Evolutionary conservation across 2,888 invertebrate genomes (phyloP).

Genomic region (Ophraella communa): DNA sequence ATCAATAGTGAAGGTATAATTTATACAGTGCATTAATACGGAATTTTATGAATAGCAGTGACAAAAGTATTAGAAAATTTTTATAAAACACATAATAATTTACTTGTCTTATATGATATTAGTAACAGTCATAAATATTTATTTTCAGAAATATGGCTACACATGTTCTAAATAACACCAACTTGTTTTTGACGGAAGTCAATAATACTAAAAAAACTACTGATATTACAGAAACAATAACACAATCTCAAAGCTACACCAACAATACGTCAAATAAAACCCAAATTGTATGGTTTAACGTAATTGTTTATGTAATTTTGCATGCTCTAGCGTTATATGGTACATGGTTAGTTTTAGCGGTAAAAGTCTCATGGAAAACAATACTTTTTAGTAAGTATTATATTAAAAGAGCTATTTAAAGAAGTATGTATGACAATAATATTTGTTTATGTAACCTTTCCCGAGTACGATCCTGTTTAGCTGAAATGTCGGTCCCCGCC

Average conservation of each 20-base stretch:
- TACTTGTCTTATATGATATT: too few relatives aligned
- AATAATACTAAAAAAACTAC: background rate
- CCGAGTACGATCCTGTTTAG: too few relatives aligned
- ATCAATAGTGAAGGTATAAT: too few relatives aligned
- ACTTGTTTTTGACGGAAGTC: background rate
- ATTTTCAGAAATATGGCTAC: constrained; percentile 1
- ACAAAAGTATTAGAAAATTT: too few relatives aligned
- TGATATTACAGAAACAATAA: background rate
- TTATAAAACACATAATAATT: too few relatives aligned
- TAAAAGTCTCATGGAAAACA: constrained; percentile 56
- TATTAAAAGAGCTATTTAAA: too few relatives aligned
- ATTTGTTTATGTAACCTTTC: too few relatives aligned
- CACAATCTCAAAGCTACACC: background rate
- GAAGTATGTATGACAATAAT: too few relatives aligned
- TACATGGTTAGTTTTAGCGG: constrained; percentile 66
- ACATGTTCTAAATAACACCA: background rate
- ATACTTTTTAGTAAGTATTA: constrained; percentile 64
- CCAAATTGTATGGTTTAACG: constrained; percentile 82
- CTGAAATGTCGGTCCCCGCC: too few relatives aligned
- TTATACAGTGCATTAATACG: too few relatives aligned
- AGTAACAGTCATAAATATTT: too few relatives aligned
- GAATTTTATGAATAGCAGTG: too few relatives aligned
- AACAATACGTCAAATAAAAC: constrained; percentile 54
- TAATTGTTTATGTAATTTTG: constrained; percentile 73
- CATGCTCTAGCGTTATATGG: constrained; percentile 72